A percentile compares a stretch with the other conserved stretches of the same genome.
Evolutionary conservation across 1,140 invertebrate species (phyloP).

Genomic region (Alviniconcha marisindica): DNA sequence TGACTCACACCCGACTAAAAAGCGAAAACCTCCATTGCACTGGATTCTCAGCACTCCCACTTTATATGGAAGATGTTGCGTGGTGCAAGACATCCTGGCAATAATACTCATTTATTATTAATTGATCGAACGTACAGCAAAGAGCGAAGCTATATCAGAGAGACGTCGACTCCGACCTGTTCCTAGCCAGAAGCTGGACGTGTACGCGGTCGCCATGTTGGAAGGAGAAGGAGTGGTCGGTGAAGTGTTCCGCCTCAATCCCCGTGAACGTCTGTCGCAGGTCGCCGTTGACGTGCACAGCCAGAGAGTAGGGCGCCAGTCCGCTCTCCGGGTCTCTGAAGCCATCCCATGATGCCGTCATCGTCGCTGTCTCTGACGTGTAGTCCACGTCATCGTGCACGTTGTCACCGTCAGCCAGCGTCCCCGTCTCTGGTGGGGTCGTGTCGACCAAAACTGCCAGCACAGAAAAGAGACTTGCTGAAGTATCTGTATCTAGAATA

Average conservation of each 20-base stretch:
- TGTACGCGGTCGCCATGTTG: conserved; percentile 47
- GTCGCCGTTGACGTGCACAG: conserved; percentile 48
- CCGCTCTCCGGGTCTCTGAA: conserved; percentile 57
- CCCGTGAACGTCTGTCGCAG: conserved; percentile 32
- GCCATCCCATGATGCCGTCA: conserved; percentile 40
- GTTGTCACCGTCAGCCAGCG: conserved; percentile 45
- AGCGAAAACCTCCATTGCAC: too few species aligned
- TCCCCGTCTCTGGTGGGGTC: conserved; percentile 48
- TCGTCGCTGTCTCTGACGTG: conserved; percentile 49
- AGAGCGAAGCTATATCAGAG: background rate
- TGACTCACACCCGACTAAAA: too few species aligned
- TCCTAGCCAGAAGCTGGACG: conserved; percentile 40
- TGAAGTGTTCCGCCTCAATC: conserved; percentile 35
- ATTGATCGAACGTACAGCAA: background rate
- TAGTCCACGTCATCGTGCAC: conserved; percentile 45
- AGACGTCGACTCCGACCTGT: conserved; percentile 15
- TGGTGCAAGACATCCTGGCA: background rate
- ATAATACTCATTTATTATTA: background rate
- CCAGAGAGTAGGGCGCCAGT: conserved; percentile 44
- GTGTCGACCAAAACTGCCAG: conserved; percentile 57
- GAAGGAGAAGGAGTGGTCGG: conserved; percentile 47
- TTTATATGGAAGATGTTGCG: background rate
- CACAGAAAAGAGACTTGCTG: too few species aligned
- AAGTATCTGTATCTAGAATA: too few species aligned
- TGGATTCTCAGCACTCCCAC: too few species aligned